These are phyloP conservation scores for Allygus modestus DNA, from an alignment of 2,888 invertebrate genomes.

Conservation along the genomic window DNA sequence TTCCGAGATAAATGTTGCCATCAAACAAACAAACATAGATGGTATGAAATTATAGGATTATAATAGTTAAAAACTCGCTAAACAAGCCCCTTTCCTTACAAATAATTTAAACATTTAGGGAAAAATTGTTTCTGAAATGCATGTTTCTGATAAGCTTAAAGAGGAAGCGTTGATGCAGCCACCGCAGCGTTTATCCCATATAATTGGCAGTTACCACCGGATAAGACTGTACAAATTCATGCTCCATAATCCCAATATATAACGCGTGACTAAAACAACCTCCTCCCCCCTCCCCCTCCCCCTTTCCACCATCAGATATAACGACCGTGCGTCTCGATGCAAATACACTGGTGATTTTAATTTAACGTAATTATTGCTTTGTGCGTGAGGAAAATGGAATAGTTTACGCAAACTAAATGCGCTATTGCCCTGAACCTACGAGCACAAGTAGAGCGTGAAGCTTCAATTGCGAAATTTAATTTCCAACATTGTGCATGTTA, in stretches of 20 bases:
- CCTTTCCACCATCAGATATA: neutral
- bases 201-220: conserved; percentile 33
- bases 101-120: no score
- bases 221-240: conserved; percentile 37
- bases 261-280: conserved; percentile 28
- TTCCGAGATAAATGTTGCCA: no score
- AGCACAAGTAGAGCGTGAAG: neutral
- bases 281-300: neutral
- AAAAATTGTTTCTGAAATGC: no score
- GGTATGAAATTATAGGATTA: no score
- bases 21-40: no score
- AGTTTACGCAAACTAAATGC: conserved; percentile 1
- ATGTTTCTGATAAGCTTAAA: no score
- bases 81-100: no score
- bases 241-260: conserved; percentile 38
- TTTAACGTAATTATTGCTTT: conserved; percentile 2
- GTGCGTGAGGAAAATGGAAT: neutral
- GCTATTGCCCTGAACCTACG: neutral
- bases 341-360: neutral
- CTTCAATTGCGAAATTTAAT: no score
- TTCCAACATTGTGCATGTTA: no score
- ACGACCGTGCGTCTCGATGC: neutral
- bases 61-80: no score
- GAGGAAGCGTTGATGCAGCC: neutral
- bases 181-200: neutral